Percentiles rank a stretch among this genome's conserved stretches.
Conservation (phyloP, 2,888 invertebrate genomes). For the Catocala nupta region DNA sequence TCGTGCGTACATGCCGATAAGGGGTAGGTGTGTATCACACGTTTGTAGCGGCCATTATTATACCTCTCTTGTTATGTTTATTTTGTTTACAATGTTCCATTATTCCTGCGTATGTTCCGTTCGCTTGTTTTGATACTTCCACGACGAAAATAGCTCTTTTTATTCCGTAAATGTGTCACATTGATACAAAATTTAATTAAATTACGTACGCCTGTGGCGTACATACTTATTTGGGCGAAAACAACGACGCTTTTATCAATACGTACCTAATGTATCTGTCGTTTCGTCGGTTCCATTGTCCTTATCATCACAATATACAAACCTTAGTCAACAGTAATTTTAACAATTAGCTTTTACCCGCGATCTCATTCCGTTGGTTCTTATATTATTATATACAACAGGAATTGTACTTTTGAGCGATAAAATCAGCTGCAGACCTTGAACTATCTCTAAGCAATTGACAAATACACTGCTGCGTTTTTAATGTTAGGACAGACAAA, state of each 20-base stretch:
- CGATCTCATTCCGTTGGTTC: no score
- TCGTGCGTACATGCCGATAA: constrained; percentile 67
- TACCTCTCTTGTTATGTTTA: constrained; percentile 62
- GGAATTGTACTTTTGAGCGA: no score
- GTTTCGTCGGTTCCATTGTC: constrained; percentile 15
- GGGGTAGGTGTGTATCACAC: constrained; percentile 64
- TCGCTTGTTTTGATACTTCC: constrained; percentile 56
- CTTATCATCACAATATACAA: constrained; percentile 17
- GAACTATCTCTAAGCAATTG: no score
- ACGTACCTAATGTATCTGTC: constrained; percentile 27
- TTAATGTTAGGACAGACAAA: no score
- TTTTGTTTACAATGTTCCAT: constrained; percentile 68
- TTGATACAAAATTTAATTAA: constrained; percentile 46
- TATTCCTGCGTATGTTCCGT: constrained; percentile 61
- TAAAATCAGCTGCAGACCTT: no score
- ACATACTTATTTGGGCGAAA: constrained; percentile 10
- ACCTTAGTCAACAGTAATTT: background rate
- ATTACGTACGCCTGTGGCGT: constrained; percentile 10
- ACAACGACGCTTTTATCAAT: constrained; percentile 19
- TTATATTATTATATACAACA: no score
- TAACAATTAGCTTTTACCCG: no score
- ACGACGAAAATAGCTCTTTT: constrained; percentile 59
- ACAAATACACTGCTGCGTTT: no score
- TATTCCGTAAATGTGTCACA: constrained; percentile 55
- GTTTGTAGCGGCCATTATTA: constrained; percentile 63